Base-by-base conservation (phyloP, 2,888 invertebrate species). In the Strigamia transsilvanica region DNA sequence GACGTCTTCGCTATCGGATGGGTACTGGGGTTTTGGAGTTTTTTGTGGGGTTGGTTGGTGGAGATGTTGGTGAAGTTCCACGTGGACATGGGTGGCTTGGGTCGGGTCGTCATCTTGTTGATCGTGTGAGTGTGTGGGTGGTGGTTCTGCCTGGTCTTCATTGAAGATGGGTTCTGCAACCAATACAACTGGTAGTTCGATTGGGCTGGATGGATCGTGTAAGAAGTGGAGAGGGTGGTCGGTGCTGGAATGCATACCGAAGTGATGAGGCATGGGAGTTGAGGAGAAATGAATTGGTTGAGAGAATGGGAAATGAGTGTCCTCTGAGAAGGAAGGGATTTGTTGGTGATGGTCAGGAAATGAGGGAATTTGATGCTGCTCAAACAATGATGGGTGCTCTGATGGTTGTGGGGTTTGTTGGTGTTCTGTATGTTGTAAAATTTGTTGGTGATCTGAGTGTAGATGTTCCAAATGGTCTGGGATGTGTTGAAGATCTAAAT, bases 151-250 rank as follows among this genome's bases (percentile, higher is more conserved):
- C 34, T 34, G 42, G 42, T 13, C 10, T 2, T 42, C 42, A 12
- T 42, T 42, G 42, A 42, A 42, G 42, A 21, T 21, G 3, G 61
- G 61, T 61, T 61, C 61, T 61, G 61, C 61, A 61, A 61, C 61
- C 18, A 61, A 61, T 18, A 61, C 61, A 61, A 61, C 61, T 10
- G 61, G 61, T 21, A 61, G 2, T 18, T 61, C 61, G 18, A 61
- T 61, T 10, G 61, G 21, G 18, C 61, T 15, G 61, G 61, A 9
- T 2, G 61, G n/a, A 18, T 15, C 15, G 23, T 61, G 61, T 18
- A 21, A 61, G 18, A 61, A 18, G 18, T 61, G 61, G 10, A 3
- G 61, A 5, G 51, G 3, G 10, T 13, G 51, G 13, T 13, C 51
- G 2, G 51, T 51, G 51, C 18, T 18, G 2, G 61, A 61, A 21